These are phyloP conservation scores for Perca flavescens DNA, from an alignment of 2,113 vertebrate species.

Conservation along the genomic window DNA sequence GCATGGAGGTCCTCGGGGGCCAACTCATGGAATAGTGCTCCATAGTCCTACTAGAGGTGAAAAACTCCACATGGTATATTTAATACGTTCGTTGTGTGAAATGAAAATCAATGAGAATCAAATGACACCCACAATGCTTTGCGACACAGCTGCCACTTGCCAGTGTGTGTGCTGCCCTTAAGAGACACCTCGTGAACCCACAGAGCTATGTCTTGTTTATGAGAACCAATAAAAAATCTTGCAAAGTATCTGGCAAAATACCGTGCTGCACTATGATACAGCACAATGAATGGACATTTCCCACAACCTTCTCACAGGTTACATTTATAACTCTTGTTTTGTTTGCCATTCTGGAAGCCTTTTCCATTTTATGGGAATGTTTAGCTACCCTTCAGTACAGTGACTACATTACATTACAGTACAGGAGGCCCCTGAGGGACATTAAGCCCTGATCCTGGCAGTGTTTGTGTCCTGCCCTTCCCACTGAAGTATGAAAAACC, in stretches of 20 bases:
- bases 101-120: not conserved
- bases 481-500: conserved; percentile 42
- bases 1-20: too few relatives aligned
- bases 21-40: not conserved
- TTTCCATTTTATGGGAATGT: conserved; percentile 14
- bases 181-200: not conserved
- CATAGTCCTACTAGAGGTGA: not conserved
- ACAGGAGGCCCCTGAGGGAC: conserved; percentile 19
- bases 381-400: not conserved
- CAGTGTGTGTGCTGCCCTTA: not conserved
- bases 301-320: not conserved
- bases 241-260: not conserved
- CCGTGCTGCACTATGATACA: not conserved
- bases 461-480: conserved; percentile 19
- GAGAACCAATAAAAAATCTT: not conserved
- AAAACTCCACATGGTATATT: not conserved
- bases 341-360: not conserved
- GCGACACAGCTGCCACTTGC: not conserved
- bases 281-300: not conserved
- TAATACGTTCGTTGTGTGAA: not conserved
- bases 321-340: not conserved
- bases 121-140: not conserved
- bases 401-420: conserved; percentile 9
- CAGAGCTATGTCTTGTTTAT: not conserved
- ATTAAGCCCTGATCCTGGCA: conserved; percentile 21